Evolutionary conservation across 2,888 invertebrate genomes (phyloP).

Genomic region (Hedya salicella): DNA sequence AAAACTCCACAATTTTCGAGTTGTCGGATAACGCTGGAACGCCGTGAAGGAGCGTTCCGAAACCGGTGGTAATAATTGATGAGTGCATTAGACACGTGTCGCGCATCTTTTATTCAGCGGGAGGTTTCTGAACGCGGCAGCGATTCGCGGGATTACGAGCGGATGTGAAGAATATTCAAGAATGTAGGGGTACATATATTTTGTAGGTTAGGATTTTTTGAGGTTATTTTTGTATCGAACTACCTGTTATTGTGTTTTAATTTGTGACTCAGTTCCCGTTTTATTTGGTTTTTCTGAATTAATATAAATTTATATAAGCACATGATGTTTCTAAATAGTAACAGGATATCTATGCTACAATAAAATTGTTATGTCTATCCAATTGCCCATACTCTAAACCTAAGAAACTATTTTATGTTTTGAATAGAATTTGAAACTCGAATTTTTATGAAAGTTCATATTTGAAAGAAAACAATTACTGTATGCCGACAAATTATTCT

Average conservation of each 20-base stretch:
- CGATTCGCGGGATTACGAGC: slow-evolving; percentile 40
- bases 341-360: too few relatives aligned
- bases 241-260: not conserved
- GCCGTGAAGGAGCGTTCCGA: slow-evolving; percentile 43
- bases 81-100: slow-evolving; percentile 82
- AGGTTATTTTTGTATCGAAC: not conserved
- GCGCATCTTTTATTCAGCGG: slow-evolving; percentile 75
- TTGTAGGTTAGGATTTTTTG: slow-evolving; percentile 13
- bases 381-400: too few relatives aligned
- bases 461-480: too few relatives aligned
- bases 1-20: slow-evolving; percentile 35
- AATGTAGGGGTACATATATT: slow-evolving; percentile 16
- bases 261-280: too few relatives aligned
- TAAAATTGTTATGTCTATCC: too few relatives aligned
- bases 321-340: too few relatives aligned
- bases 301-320: too few relatives aligned
- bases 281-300: too few relatives aligned
- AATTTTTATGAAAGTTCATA: too few relatives aligned
- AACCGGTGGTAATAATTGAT: slow-evolving; percentile 73
- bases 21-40: slow-evolving; percentile 33
- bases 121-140: slow-evolving; percentile 43
- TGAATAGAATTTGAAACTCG: too few relatives aligned
- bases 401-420: too few relatives aligned
- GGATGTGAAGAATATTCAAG: slow-evolving; percentile 47
- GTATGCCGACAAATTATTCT: too few relatives aligned